Base-by-base conservation (phyloP, 1,140 invertebrate species). In the Dreissena polymorpha region DNA sequence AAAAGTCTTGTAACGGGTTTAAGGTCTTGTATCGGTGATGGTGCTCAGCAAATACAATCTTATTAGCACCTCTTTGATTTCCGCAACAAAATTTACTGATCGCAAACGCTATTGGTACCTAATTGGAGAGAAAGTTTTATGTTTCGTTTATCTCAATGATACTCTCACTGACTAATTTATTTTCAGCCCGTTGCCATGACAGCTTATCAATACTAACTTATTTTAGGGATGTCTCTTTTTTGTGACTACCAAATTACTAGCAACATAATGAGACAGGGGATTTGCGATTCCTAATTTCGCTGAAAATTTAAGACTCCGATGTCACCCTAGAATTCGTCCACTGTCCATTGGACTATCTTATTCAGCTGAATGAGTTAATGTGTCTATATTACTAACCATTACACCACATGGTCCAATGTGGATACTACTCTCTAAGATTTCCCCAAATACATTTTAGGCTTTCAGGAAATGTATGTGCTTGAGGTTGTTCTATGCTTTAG, bases 191-290 rank as follows among this genome's bases (percentile, higher is more conserved):
- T 78, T 78, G 27, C 76, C 64, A 78, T 78, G 67, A 64, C 13
- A 55, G 55, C 76, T n/a, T 39, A 78, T 78, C 76, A 78, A 78
- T 78, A 78, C 68, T 78, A 78, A 78, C 76, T 78, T 78, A 78
- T 78, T 64, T 64, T 78, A 60, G 16, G 76, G 76, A 60, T 64
- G n/a, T n/a, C n/a, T n/a, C 53, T 78, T 23, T 64, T 55, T 69
- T 64, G 76, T 78, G 76, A 78, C 76, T 69, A 78, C 76, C 67
- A 70, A 78, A 78, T 78, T 78, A 78, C 68, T 64, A 78, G 69
- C 64, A 55, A n/a, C 27, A 60, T 78, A 78, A 78, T 78, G 76
- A 78, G 76, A 78, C 50, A 53, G 51, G 29, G 68, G 67, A 69
- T 64, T 65, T 55, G 64, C 63, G 67, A 78, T 69, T 78, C 76